Evolutionary conservation across 2,888 invertebrate species (phyloP).

Genomic region (Stenolophus ochropezus): DNA sequence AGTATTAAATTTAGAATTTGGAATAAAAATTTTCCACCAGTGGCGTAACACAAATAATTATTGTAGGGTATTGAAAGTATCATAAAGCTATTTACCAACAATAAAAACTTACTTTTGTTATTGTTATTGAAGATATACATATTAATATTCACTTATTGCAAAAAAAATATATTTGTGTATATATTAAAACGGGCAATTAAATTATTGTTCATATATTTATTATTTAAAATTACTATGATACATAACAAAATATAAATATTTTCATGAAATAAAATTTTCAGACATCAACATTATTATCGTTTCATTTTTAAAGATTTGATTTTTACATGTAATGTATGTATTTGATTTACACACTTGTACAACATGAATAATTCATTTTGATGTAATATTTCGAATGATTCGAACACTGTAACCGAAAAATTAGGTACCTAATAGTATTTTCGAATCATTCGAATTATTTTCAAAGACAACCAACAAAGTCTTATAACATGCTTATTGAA

Average conservation of each 20-base stretch:
- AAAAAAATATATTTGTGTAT: too few relatives aligned
- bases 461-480: not conserved
- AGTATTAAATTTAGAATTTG: too few relatives aligned
- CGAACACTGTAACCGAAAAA: too few relatives aligned
- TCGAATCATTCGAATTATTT: not conserved
- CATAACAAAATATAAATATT: constrained; percentile 8
- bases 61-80: too few relatives aligned
- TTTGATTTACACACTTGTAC: not conserved
- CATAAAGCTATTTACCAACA: too few relatives aligned
- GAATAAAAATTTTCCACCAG: too few relatives aligned
- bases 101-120: too few relatives aligned
- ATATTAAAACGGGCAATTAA: too few relatives aligned
- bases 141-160: too few relatives aligned
- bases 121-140: too few relatives aligned
- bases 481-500: not conserved
- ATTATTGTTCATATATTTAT: not conserved
- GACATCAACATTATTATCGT: not conserved
- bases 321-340: not conserved
- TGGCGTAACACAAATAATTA: too few relatives aligned
- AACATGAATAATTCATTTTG: not conserved
- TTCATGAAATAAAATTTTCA: not conserved
- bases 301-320: not conserved
- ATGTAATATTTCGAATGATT: not conserved
- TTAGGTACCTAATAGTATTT: not conserved
- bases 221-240: not conserved